Percentiles rank a stretch among this genome's conserved stretches.
Conservation (phyloP, 1,140 invertebrate species). For the Tetramorium parvispinum region DNA sequence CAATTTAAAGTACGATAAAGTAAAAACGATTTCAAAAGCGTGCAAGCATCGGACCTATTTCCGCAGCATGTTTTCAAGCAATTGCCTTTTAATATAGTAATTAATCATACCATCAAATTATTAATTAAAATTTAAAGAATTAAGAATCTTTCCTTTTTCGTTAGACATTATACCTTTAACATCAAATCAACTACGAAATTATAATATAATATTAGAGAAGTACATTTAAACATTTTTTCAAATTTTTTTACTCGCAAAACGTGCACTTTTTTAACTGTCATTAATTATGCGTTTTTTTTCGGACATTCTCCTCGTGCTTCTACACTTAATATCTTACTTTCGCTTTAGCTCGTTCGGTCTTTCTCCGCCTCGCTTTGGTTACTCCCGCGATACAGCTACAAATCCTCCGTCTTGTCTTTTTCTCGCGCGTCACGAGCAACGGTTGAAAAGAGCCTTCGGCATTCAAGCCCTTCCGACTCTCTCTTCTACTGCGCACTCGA, state of each 20-base stretch:
- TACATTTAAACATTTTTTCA: background rate
- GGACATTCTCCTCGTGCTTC: background rate
- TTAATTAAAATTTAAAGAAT: background rate
- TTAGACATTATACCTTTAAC: background rate
- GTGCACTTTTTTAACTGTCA: background rate
- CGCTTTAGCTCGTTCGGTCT: background rate
- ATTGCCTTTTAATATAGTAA: background rate
- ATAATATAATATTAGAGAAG: background rate
- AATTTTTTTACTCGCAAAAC: background rate
- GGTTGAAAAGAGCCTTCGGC: slow-evolving; percentile 49
- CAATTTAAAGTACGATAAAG: slow-evolving; percentile 32
- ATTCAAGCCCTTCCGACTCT: slow-evolving; percentile 25
- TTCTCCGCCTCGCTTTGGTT: slow-evolving; percentile 21
- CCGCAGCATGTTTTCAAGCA: background rate
- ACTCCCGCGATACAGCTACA: background rate
- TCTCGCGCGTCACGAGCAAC: slow-evolving; percentile 36
- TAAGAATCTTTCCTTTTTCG: background rate
- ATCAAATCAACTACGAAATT: background rate
- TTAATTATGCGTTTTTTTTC: background rate
- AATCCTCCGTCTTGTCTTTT: slow-evolving; percentile 44
- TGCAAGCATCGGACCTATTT: background rate
- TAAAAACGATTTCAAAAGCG: background rate
- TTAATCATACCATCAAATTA: background rate
- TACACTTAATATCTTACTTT: slow-evolving; percentile 19
- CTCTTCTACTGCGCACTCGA: slow-evolving; percentile 29